Evolutionary conservation across 1,140 invertebrate genomes (phyloP), one percentile per base, ranked within the genome.

Genomic region (Formica selysi): DNA sequence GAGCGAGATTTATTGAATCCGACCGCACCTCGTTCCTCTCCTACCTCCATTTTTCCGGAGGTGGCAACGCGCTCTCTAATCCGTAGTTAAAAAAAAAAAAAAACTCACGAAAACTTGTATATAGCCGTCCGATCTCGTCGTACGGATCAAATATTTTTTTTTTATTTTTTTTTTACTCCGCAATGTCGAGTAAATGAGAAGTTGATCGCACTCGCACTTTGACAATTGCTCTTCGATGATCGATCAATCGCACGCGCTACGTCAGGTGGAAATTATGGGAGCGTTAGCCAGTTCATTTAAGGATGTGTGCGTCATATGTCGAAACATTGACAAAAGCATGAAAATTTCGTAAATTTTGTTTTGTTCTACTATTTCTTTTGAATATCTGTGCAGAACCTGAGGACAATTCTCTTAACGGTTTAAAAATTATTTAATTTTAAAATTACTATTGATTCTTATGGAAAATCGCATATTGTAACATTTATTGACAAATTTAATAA

Each of bases 1-100:
- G 87, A 70, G 48, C 74, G 74, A 87, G 88, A 92, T 91, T 92
- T 90, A 91, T 91, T 89, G 87, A 86, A 86, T 89, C 54, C 76
- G 65, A 64, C 81, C 64, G 59, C 84, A 80, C 38, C 38, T 48
- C 26, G 6, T 32, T 38, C 22, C 11, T 38, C 10, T 32, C 32
- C 10, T 32, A 16, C 51, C 11, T 3, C 48, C 6, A 8, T n/a
- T 19, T 70, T 70, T 57, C 51, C 51, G 65, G 79, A 81, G 68
- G 54, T 73, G 67, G 54, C 38, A 59, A 73, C 54, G 65, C 44
- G 38, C 54, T 61, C 79, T 73, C 54, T 83, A 81, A 83, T 61
- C 19, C 54, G n/a, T 36, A 36, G n/a, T 11, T 22, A 22, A 38
- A 36, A 32, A 29, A 32, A 29, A 48, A 48, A 48, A 48, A 48